Percentiles rank a stretch among this genome's conserved stretches.
These are phyloP conservation scores for Myotis brandtii DNA, from an alignment of 2,113 vertebrate species.

Conservation along the genomic window DNA sequence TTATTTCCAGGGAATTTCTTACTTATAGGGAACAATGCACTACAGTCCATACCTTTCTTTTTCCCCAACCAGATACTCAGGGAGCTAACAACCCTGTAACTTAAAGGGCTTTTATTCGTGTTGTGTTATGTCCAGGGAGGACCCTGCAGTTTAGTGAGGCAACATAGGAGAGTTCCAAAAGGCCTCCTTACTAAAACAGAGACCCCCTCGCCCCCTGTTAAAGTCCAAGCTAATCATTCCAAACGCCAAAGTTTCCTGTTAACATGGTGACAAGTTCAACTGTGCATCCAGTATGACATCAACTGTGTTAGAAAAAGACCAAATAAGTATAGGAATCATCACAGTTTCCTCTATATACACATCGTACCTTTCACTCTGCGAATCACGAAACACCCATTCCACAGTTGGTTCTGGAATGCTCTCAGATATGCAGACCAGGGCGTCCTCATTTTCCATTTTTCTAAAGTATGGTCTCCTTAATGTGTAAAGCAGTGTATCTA, in stretches of 20 bases:
- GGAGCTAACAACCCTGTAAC: neutral
- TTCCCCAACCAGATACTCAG: neutral
- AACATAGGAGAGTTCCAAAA: neutral
- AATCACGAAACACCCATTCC: constrained; percentile 86
- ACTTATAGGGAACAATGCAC: neutral
- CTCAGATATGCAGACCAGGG: constrained; percentile 86
- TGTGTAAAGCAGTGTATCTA: constrained; percentile 58
- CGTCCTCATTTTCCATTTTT: constrained; percentile 71
- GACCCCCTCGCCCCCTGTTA: neutral
- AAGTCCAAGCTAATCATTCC: neutral
- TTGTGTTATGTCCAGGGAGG: neutral
- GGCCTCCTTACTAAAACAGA: neutral
- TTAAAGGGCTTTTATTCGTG: neutral
- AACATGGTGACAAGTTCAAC: neutral
- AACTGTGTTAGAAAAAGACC: neutral
- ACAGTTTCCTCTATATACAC: accelerated
- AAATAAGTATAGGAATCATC: neutral
- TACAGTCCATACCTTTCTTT: neutral
- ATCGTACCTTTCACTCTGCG: constrained; percentile 83
- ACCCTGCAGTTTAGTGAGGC: neutral
- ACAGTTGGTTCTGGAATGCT: constrained; percentile 87
- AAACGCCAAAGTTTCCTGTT: neutral
- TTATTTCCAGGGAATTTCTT: neutral
- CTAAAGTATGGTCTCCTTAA: constrained; percentile 86
- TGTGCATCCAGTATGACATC: neutral